These are phyloP conservation scores for Didymodactylos carnosus DNA, from an alignment of 2,888 invertebrate genomes.

Conservation along the genomic window DNA sequence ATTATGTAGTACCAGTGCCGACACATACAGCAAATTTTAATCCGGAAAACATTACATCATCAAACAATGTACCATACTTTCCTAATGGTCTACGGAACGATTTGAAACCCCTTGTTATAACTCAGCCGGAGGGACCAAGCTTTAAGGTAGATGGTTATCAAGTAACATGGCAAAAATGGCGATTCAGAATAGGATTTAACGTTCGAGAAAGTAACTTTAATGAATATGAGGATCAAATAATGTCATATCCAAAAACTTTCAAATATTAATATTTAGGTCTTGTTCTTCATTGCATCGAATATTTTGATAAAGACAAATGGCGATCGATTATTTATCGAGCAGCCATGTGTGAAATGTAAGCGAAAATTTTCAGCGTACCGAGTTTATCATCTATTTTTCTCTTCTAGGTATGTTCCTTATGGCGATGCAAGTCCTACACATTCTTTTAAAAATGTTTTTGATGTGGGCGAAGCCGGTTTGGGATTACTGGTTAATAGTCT, in stretches of 20 bases:
- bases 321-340: no score
- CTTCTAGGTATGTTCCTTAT: not conserved
- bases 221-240: no score
- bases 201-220: not conserved
- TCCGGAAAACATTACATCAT: not conserved
- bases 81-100: not conserved
- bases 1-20: not conserved
- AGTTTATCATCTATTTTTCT: no score
- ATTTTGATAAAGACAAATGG: no score
- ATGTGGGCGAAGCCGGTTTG: not conserved
- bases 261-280: no score
- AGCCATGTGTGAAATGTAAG: no score
- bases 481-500: not conserved
- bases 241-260: no score
- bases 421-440: not conserved
- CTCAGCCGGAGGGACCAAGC: not conserved
- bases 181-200: not conserved
- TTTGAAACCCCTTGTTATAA: not conserved
- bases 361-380: no score
- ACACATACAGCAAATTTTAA: not conserved
- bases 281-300: no score
- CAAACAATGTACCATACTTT: not conserved
- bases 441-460: not conserved
- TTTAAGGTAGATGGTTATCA: not conserved
- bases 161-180: not conserved